These are phyloP conservation scores for Cyrtorhinus lividipennis DNA, from an alignment of 1,140 invertebrate genomes.

Conservation along the genomic window DNA sequence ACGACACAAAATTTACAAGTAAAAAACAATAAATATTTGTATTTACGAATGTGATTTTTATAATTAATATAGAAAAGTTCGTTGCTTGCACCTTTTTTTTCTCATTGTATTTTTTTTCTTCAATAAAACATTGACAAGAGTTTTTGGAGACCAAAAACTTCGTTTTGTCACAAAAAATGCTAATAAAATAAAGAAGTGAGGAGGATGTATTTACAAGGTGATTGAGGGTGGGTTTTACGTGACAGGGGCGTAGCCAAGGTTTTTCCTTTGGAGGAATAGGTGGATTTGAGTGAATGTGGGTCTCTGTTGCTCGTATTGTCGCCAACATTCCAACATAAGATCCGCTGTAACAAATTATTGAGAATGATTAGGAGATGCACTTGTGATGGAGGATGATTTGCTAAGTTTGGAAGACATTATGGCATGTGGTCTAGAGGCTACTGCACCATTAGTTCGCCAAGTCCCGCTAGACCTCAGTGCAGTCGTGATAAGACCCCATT, in stretches of 20 bases:
- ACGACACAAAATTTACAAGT: neutral
- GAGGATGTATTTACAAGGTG: neutral
- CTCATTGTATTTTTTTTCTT: no score
- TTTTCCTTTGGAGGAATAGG: slow-evolving; percentile 72
- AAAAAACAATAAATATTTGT: neutral
- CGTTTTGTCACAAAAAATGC: no score
- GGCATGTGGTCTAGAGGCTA: no score
- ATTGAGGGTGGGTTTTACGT: slow-evolving; percentile 6
- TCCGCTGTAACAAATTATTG: slow-evolving; percentile 49
- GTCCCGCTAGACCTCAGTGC: no score
- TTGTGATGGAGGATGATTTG: no score
- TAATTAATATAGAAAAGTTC: neutral
- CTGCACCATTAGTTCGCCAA: no score
- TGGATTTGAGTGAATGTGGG: slow-evolving; percentile 78
- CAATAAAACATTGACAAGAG: no score
- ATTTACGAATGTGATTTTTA: neutral
- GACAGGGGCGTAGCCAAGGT: slow-evolving; percentile 50
- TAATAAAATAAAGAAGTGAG: neutral
- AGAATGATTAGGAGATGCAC: no score
- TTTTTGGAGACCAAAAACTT: no score
- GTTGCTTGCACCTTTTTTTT: slow-evolving; percentile 6
- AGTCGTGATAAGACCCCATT: no score
- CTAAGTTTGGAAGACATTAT: no score
- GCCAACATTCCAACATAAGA: slow-evolving; percentile 82
- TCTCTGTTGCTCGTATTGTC: slow-evolving; percentile 54